phyloP scores from a whole-genome alignment of 2,888 invertebrate genomes.

The Chydorus sphaericus region DNA sequence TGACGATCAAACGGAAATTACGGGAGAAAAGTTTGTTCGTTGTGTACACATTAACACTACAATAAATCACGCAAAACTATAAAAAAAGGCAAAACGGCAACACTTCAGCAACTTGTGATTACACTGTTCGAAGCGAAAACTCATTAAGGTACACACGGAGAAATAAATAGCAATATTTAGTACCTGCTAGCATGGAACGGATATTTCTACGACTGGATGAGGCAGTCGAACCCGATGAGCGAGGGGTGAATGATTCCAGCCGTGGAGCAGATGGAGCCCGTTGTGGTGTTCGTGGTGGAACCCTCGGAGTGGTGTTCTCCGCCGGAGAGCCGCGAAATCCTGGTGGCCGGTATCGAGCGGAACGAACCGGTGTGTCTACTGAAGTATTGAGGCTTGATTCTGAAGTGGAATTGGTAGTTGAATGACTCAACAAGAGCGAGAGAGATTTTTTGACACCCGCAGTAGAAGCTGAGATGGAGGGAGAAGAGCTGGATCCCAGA shows the following conservation, averaged over 20 bases:
- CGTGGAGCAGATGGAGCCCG: conserved; percentile 61
- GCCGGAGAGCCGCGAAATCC: conserved; percentile 40
- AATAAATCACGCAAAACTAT: no score
- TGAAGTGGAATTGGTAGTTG: not conserved
- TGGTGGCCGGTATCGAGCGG: conserved; percentile 72
- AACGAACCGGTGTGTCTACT: conserved; percentile 46
- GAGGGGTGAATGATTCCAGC: conserved; percentile 34
- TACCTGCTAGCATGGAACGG: conserved; percentile 14
- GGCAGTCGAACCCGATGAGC: conserved; percentile 3
- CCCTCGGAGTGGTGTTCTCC: not conserved
- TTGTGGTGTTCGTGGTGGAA: conserved; percentile 37
- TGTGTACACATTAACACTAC: no score
- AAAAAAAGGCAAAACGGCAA: no score
- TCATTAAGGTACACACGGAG: no score
- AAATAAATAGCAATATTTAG: not conserved
- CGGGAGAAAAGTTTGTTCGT: no score
- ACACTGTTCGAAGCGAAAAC: no score
- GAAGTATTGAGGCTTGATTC: conserved; percentile 14
- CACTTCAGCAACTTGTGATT: no score
- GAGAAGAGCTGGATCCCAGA: conserved; percentile 7
- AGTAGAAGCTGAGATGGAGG: conserved; percentile 21
- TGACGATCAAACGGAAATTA: no score
- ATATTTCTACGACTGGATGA: conserved; percentile 10
- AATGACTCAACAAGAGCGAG: conserved; percentile 30
- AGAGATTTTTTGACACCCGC: conserved; percentile 44